Percentiles rank a stretch among this genome's conserved stretches.
phyloP scores from a whole-genome alignment of 2,113 vertebrate species.

The Chloropsis cyanopogon region DNA sequence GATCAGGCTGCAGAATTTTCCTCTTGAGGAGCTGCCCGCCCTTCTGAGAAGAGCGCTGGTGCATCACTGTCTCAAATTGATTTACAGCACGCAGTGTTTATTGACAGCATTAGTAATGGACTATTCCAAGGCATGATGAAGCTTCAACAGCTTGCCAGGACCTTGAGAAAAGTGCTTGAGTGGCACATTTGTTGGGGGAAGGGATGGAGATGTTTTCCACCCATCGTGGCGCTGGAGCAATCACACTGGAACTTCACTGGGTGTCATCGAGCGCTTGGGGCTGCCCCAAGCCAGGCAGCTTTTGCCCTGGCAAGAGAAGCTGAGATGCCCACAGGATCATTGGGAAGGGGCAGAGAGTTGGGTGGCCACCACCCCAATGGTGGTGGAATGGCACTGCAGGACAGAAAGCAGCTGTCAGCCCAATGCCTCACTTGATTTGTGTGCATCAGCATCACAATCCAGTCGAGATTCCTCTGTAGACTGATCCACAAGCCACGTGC shows the following conservation, averaged over 20 bases:
- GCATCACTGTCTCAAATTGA: background rate
- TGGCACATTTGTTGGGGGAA: background rate
- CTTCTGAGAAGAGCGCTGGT: background rate
- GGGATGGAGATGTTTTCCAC: background rate
- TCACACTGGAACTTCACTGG: background rate
- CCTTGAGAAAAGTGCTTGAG: background rate
- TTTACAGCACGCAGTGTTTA: background rate
- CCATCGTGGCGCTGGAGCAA: fast-evolving
- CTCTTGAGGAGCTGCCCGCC: background rate
- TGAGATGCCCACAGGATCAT: background rate
- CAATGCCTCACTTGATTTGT: background rate
- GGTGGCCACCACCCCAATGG: background rate
- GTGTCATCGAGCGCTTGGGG: fast-evolving
- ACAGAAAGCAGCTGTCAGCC: background rate
- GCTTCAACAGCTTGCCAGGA: background rate
- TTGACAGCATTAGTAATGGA: background rate
- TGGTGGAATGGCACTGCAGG: background rate
- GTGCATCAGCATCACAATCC: fast-evolving
- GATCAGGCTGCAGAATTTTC: background rate
- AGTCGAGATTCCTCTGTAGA: background rate
- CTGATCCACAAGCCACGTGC: fast-evolving
- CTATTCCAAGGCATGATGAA: fast-evolving
- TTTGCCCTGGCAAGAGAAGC: background rate
- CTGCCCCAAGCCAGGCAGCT: background rate
- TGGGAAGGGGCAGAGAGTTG: background rate